phyloP scores from a whole-genome alignment of 2,113 vertebrate species.

The Pangasianodon gigas region DNA sequence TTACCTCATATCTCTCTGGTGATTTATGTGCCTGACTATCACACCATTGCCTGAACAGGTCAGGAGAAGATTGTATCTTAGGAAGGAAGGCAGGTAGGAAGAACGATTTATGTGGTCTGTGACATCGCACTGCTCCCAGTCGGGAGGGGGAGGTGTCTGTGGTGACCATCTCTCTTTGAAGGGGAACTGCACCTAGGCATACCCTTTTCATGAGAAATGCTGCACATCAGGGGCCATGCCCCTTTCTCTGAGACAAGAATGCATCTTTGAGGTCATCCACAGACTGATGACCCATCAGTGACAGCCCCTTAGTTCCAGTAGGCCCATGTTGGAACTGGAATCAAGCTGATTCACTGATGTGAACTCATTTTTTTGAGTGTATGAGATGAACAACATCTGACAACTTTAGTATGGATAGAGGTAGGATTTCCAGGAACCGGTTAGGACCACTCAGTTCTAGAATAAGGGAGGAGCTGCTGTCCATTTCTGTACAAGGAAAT shows the following conservation, averaged over 20 bases:
- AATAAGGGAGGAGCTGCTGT: not conserved
- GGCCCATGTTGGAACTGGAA: not conserved
- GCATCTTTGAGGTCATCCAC: not conserved
- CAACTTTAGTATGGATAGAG: not conserved
- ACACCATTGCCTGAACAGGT: not conserved
- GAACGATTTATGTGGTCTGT: not conserved
- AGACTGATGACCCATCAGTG: not conserved
- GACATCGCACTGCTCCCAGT: not conserved
- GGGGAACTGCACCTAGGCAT: not conserved
- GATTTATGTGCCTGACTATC: not conserved
- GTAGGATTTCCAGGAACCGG: not conserved
- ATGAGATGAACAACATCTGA: not conserved
- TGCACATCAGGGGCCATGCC: not conserved
- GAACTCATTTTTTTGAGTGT: not conserved
- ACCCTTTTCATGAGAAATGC: not conserved
- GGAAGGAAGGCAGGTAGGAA: not conserved
- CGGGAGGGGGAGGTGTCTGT: not conserved
- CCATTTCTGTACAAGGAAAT: not conserved
- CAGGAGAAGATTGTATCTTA: not conserved
- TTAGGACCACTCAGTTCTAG: not conserved
- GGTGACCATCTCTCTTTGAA: not conserved
- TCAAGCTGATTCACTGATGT: not conserved
- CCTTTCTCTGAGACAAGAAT: not conserved
- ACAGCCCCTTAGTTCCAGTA: not conserved
- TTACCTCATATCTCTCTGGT: not conserved